Evolutionary conservation across 2,797 vertebrate species (phyloP), one percentile per base, ranked within the genome.

Genomic region (Tapera naevia): DNA sequence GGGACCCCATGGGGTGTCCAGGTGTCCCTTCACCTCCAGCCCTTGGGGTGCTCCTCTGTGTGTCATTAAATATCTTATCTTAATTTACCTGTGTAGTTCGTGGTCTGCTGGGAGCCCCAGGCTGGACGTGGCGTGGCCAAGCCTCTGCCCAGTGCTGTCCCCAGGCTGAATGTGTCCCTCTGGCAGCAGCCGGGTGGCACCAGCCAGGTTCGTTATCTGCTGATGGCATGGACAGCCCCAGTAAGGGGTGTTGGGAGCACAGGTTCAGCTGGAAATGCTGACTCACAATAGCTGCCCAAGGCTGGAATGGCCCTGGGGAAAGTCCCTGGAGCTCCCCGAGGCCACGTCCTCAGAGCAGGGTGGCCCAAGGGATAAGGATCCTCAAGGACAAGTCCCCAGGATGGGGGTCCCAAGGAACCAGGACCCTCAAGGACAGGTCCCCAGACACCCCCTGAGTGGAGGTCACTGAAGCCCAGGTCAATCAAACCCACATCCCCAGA

Each of bases 21-120:
- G 19, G 22, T 43, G 72, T 32, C 16, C 7, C 30, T 25, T 10
- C 22, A 32, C n/a, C 27, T 51, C 11, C 11, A 2, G 23, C 17
- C 27, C 75, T 30, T n/a, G 25, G 7, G 72, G 30, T 32, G 46
- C 32, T 78, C 70, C 15, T 2, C 9, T 0, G 12, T 18, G 45
- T 18, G 39, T 9, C 30, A 94, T 86, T 88, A 94, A 93, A 90
- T 13, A n/a, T 60, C 80, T 90, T 76, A 37, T 33, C 33, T 65
- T 13, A 33, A 28, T 60, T 62, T 25, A n/a, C 6, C 21, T 0
- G 12, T 1, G 4, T 3, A 4, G 35, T 35, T 60, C 6, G 1
- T 62, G 48, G 7, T 84, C 21, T 84, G 61, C 53, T 35, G 43
- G 67, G 33, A 76, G 22, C 33, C 11, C 70, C 2, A 27, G 23